phyloP scores from a whole-genome alignment of 2,797 vertebrate species.

The Erethizon dorsatum region DNA sequence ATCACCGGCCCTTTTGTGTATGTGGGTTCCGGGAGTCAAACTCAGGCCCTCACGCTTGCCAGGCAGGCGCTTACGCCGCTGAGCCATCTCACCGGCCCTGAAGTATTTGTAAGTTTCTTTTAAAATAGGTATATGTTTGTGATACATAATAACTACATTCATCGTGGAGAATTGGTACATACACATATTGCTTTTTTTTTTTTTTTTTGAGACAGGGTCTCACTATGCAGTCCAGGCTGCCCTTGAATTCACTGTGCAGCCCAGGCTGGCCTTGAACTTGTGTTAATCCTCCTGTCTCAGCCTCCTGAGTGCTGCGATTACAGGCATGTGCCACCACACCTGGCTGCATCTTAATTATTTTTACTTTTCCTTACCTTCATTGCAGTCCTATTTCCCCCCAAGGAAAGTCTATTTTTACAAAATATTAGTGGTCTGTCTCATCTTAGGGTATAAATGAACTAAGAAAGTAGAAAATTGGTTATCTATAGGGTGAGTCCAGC shows the following conservation, averaged over 20 bases:
- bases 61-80: too few relatives aligned
- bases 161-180: neutral
- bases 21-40: too few relatives aligned
- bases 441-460: neutral
- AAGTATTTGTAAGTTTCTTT: neutral
- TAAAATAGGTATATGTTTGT: neutral
- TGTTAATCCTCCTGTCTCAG: neutral
- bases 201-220: too few relatives aligned
- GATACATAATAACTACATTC: too few relatives aligned
- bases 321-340: neutral
- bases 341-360: neutral
- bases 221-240: neutral
- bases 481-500: neutral
- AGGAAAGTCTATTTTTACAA: neutral
- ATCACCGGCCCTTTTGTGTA: too few relatives aligned
- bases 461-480: neutral
- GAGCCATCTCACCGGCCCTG: too few relatives aligned
- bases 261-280: neutral
- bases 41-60: too few relatives aligned
- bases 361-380: neutral
- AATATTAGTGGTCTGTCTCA: neutral
- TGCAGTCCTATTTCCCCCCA: neutral
- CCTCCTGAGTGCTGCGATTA: neutral
- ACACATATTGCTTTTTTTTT: neutral
- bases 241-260: too few relatives aligned